A percentile compares a stretch with the other conserved stretches of the same genome.
Evolutionary conservation across 1,140 invertebrate species (phyloP).

Genomic region (Panonychus citri): DNA sequence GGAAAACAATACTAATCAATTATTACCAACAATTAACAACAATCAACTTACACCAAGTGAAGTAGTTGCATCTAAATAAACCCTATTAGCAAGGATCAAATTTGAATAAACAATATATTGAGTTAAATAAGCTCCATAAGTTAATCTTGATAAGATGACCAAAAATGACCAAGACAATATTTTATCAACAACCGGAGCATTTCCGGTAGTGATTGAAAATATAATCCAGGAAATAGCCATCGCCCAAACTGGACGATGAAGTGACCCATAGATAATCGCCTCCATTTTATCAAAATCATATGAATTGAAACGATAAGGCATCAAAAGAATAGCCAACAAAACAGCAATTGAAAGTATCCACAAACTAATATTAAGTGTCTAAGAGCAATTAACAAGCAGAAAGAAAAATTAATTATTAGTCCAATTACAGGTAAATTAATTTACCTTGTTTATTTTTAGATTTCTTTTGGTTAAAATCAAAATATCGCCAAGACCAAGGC

Average conservation of each 20-base stretch:
- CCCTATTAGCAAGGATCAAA: neutral
- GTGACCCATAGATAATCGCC: slow-evolving; percentile 28
- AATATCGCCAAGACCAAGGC: neutral
- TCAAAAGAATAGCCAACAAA: neutral
- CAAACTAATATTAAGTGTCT: neutral
- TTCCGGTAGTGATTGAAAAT: slow-evolving; percentile 23
- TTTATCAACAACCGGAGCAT: slow-evolving; percentile 30
- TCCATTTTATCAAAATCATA: neutral
- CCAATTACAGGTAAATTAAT: neutral
- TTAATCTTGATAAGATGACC: slow-evolving; percentile 57
- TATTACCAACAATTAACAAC: no score
- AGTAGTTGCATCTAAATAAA: neutral
- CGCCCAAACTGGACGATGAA: slow-evolving; percentile 22
- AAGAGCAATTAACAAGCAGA: no score
- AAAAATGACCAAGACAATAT: slow-evolving; percentile 51
- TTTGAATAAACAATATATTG: slow-evolving; percentile 47
- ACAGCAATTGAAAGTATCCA: neutral
- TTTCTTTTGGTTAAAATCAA: neutral
- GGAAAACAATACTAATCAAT: neutral
- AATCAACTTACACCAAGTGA: neutral
- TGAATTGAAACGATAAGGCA: neutral
- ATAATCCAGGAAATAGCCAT: slow-evolving; percentile 26
- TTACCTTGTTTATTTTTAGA: neutral
- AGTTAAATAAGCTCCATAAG: slow-evolving; percentile 69
- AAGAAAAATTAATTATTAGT: neutral